These are phyloP conservation scores for Gila robusta DNA, from an alignment of 2,797 vertebrate species.

Conservation along the genomic window DNA sequence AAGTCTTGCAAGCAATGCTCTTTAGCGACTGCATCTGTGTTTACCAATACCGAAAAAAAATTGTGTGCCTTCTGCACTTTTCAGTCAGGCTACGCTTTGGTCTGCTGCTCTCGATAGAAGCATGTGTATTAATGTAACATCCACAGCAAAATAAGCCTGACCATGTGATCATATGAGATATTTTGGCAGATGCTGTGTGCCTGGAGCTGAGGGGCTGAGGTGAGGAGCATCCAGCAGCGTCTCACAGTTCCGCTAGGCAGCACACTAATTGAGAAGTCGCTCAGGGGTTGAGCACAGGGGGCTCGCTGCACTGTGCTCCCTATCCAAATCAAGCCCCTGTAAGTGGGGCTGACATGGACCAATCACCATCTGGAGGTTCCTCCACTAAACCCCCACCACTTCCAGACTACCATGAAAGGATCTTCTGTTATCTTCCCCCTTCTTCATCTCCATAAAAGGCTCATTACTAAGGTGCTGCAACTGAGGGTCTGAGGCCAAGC, in stretches of 20 bases:
- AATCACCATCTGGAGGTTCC: constrained; percentile 79
- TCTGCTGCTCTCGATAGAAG: constrained; percentile 59
- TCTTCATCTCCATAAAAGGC: constrained; percentile 83
- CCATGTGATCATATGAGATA: constrained; percentile 64
- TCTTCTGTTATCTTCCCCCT: constrained; percentile 71
- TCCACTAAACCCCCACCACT: constrained; percentile 49
- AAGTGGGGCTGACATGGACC: constrained; percentile 85
- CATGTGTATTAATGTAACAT: constrained; percentile 63
- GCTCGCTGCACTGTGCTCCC: constrained; percentile 77
- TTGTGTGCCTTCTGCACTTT: constrained; percentile 38
- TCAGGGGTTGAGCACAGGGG: constrained; percentile 80
- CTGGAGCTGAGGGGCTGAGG: constrained; percentile 51
- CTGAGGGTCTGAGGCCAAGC: constrained; percentile 63
- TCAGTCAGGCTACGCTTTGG: constrained; percentile 44
- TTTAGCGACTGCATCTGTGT: background rate
- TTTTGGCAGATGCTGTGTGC: constrained; percentile 57
- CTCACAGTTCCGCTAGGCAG: constrained; percentile 84
- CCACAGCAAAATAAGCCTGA: constrained; percentile 61
- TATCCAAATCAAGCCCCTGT: constrained; percentile 83
- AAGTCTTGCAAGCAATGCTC: background rate
- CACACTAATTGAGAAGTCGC: constrained; percentile 89
- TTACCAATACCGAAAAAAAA: constrained; percentile 33
- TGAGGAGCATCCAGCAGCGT: constrained; percentile 67
- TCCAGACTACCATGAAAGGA: constrained; percentile 32
- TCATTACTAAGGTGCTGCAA: constrained; percentile 79